Base-by-base conservation (phyloP, 53 echinoderm and acorn worm genomes). In the Holothuria scabra region DNA sequence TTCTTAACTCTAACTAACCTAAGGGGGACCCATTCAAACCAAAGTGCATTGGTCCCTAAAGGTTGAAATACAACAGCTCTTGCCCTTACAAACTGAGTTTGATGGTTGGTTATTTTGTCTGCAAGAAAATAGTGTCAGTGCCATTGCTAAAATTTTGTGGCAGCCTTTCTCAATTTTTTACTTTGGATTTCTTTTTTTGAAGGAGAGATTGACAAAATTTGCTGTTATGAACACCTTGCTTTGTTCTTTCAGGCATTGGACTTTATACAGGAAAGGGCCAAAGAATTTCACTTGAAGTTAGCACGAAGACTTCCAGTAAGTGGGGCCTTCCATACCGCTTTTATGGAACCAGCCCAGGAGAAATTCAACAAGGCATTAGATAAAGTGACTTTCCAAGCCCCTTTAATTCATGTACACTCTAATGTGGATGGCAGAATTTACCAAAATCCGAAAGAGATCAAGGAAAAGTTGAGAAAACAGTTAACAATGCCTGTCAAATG, bases 311-410 rank as follows among this genome's bases (percentile, higher is more conserved):
- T 94, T 10, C 85, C 91, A 0, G 97, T 97, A 59, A 97, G 97
- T 28, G 97, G 97, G 9, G 97, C 97, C 6, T 97, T 97, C 83
- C 97, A 94, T 67, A 94, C 97, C 13, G 79, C 92, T 0, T 92
- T 97, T 59, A 97, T 97, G 97, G 79, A 84, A 28, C 87, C 92
- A 25, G 97, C 94, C 5, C 81, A 87, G 56, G 84, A 86, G 18
- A 66, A 82, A 86, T 68, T 97, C 56, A 46, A 70, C 26, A 74
- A 65, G 25, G 94, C 94, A 2, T 30, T 92, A 13, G 86, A 87
- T 11, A 52, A 74, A 28, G 83, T 91, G 30, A 65, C 84, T 52
- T 59, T 94, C n/a, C 94, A 94, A 64, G 61, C 84, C 23, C 94
- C 94, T 1, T 76, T 82, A 56, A 94, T 97, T 34, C 28, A 59